Percentiles rank a stretch among this genome's conserved stretches.
These are phyloP conservation scores for Batillaria attramentaria DNA, from an alignment of 1,140 invertebrate genomes.

Conservation along the genomic window DNA sequence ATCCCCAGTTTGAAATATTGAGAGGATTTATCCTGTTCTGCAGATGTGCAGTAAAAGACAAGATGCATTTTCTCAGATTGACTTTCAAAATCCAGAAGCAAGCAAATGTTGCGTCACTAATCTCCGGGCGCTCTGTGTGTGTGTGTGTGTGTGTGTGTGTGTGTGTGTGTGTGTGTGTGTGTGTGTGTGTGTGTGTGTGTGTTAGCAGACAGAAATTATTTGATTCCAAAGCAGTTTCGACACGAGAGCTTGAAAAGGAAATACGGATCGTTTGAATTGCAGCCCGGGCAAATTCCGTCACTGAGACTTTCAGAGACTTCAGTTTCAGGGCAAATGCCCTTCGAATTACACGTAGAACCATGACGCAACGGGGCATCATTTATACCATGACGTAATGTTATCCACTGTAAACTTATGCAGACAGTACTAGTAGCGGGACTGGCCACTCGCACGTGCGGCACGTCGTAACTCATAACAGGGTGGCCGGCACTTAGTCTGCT, in stretches of 20 bases:
- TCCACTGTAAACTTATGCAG: no score
- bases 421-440: no score
- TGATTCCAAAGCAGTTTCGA: neutral
- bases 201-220: neutral
- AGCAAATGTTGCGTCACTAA: neutral
- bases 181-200: neutral
- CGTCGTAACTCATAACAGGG: no score
- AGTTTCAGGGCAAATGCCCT: neutral
- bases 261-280: neutral
- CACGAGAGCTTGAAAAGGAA: neutral
- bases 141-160: neutral
- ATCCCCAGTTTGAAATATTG: no score
- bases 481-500: no score
- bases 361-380: neutral
- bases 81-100: neutral
- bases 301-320: neutral
- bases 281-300: neutral
- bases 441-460: no score
- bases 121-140: neutral
- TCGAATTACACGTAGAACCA: neutral
- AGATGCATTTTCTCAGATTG: neutral
- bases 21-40: no score
- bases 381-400: no score
- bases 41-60: neutral
- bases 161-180: neutral